Evolutionary conservation across 2,113 vertebrate genomes (phyloP).

Genomic region (Boleophthalmus pectinirostris): DNA sequence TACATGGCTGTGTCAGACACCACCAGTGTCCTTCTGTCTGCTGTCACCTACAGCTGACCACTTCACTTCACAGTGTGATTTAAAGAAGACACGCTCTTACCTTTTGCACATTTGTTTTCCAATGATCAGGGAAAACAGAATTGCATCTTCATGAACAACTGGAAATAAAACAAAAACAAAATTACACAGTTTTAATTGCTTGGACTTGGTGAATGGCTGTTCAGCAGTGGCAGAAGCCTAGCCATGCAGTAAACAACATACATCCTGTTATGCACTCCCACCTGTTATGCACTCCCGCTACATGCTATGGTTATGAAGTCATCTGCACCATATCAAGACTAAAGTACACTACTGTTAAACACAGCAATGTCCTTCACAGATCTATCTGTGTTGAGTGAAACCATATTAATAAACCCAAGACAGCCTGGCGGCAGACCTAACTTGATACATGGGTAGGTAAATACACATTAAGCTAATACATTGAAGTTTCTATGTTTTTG

Average conservation of each 20-base stretch:
- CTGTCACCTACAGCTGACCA: conserved; percentile 67
- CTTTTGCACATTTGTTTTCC: background rate
- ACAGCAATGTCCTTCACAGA: background rate
- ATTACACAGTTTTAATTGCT: conserved; percentile 44
- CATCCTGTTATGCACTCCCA: conserved; percentile 76
- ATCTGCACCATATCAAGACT: conserved; percentile 34
- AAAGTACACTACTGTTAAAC: background rate
- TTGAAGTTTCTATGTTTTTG: background rate
- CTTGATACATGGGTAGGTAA: background rate
- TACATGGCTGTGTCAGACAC: conserved; percentile 62
- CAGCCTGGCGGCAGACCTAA: background rate
- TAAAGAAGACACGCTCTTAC: background rate
- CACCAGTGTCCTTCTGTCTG: conserved; percentile 64
- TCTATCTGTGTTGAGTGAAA: background rate
- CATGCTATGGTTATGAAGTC: background rate
- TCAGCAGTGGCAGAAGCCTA: conserved; percentile 12
- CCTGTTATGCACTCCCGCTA: conserved; percentile 69
- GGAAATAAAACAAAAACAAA: conserved; percentile 13
- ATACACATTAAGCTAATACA: background rate
- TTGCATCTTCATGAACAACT: background rate
- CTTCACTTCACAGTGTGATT: conserved; percentile 33
- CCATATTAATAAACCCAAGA: background rate
- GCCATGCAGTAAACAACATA: conserved; percentile 13
- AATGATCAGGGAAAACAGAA: background rate
- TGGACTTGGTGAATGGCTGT: conserved; percentile 27